Base-by-base conservation (phyloP, 2,113 vertebrate species). In the Myotis yumanensis region DNA sequence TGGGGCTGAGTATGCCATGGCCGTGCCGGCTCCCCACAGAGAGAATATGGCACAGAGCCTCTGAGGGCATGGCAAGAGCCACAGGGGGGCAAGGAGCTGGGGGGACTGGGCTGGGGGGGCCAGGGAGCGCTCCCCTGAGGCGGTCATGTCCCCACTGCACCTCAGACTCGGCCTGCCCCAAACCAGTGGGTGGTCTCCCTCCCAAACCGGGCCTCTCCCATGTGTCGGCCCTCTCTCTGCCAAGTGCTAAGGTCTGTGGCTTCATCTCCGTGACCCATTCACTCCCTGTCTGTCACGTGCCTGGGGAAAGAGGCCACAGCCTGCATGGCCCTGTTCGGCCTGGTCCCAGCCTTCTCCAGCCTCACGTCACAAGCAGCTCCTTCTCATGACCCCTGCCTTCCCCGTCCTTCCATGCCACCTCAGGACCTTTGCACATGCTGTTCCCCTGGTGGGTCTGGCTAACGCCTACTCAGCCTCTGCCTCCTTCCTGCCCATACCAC, bases 311-410 rank as follows among this genome's bases (percentile, higher is more conserved):
- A 76, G 17, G 40, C 1, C 59, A 5, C 46, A 64, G 35, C 69
- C 54, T 15, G 5, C 37, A 12, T 2, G 52, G 32, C 37, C 64
- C 28, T 22, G 11, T 14, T 7, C 11, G 11, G 57, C 40, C 71
- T 23, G 37, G 71, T 30, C 43, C 16, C 23, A 54, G 35, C 52
- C 37, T n/a, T 59, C 59, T 43, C 10, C 57, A 25, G 30, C 28
- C 25, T 48, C 35, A 8, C 7, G 3, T 6, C 2, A 2, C 23
- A 32, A 0, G 1, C n/a, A 66, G 32, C 40, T 7, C 7, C 52
- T 66, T 35, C n/a, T 76, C 51, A 30, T n/a, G 11, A 7, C 15
- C 22, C 30, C 2, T 30, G 2, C 28, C 11, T 46, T 12, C 25
- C 40, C 62, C 35, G 32, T 22, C 30, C 16, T 4, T 23, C 3